Evolutionary conservation across 2,888 invertebrate genomes (phyloP).

Genomic region (Amorpha juglandis): DNA sequence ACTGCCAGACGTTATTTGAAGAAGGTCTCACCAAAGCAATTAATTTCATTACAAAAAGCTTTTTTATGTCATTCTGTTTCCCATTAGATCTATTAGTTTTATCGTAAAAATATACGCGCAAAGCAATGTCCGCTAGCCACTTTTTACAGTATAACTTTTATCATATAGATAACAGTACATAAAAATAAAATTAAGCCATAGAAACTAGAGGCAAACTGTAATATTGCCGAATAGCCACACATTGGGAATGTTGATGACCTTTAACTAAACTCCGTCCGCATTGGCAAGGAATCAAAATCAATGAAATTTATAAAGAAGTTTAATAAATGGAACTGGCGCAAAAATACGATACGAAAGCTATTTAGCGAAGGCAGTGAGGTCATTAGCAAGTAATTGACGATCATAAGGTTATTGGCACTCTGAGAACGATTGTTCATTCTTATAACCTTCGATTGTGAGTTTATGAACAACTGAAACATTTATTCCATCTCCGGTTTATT

Average conservation of each 20-base stretch:
- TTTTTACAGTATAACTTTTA: neutral
- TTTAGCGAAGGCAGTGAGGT: constrained; percentile 42
- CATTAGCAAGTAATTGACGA: constrained; percentile 43
- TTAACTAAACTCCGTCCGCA: constrained; percentile 10
- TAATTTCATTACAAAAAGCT: neutral
- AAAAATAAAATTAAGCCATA: neutral
- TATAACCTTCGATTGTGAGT: constrained; percentile 12
- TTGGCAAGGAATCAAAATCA: constrained; percentile 28
- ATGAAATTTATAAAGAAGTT: constrained; percentile 15
- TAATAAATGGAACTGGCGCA: constrained; percentile 16
- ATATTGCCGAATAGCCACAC: neutral
- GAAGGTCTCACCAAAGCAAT: too few relatives aligned
- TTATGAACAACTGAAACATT: neutral
- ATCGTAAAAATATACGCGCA: too few relatives aligned
- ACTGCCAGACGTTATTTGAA: too few relatives aligned
- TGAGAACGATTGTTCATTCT: constrained; percentile 30
- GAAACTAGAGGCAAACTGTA: neutral
- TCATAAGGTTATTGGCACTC: constrained; percentile 46
- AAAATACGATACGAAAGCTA: constrained; percentile 15
- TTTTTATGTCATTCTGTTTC: neutral
- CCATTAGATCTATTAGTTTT: too few relatives aligned
- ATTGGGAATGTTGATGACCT: constrained; percentile 27
- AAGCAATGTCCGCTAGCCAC: neutral
- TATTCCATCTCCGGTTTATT: constrained; percentile 10
- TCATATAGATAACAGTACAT: neutral